Base-by-base conservation (phyloP, 1,140 invertebrate genomes). In the Hyles vespertilio region DNA sequence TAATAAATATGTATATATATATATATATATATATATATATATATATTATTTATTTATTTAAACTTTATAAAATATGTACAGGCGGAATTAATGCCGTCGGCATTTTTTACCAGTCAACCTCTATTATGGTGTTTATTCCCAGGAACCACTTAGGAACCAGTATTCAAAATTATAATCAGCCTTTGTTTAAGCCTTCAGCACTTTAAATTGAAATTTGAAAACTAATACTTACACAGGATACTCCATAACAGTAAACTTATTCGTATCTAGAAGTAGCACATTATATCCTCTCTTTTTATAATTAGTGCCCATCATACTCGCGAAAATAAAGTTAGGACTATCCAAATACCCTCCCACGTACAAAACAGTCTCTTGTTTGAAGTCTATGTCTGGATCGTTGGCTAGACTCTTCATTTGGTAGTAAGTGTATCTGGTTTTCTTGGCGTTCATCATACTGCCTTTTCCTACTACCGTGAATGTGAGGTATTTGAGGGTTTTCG, bases 311-410 rank as follows among this genome's bases (percentile, higher is more conserved):
- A 79, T 32, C 0, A 55, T 44, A 3, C 9, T 33, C 0, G 77
- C 74, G 0, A 73, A 60, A 0, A 65, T 58, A 52, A 73, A 81
- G 8, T 57, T 67, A 0, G 81, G 79, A 11, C 72, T 77, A 40
- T 86, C 83, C 55, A 83, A 11, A 48, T 67, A 86, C 0, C 81
- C 83, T 0, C 75, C 75, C 0, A 77, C 66, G 43, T 75, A 86
- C 9, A 86, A 5, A 11, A 79, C 7, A 5, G 80, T 86, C 45
- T 61, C 75, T 51, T 67, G 80, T 3, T 49, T 65, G n/a, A 78
- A 81, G 48, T 84, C 76, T 2, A 83, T 55, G 1, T 68, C 58
- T 4, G 72, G 71, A 51, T 86, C 72, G 10, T 71, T 67, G 0
- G 75, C 72, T 5, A 86, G 32, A 5, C 80, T 53, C 6, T 58